Percentiles rank a stretch among this genome's conserved stretches.
Evolutionary conservation across 2,888 invertebrate genomes (phyloP).

Genomic region (Gandaritis pyraliata): DNA sequence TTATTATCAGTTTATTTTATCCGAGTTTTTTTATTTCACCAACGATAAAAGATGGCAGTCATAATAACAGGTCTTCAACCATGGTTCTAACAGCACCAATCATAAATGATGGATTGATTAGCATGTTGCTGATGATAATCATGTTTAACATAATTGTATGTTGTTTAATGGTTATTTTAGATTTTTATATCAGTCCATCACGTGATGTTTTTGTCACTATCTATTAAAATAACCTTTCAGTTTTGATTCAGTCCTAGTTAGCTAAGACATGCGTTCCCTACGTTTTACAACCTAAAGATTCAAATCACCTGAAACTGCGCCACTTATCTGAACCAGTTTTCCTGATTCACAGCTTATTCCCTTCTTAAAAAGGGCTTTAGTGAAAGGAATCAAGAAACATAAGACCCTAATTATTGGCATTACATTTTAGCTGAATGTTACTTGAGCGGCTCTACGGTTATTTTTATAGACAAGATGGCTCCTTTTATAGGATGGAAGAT

Average conservation of each 20-base stretch:
- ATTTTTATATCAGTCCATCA: too few relatives aligned
- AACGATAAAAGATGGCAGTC: background rate
- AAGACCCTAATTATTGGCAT: conserved; percentile 43
- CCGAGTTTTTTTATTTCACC: too few relatives aligned
- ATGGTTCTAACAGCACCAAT: conserved; percentile 19
- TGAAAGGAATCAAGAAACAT: conserved; percentile 37
- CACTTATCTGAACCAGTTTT: conserved; percentile 20
- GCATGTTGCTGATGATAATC: conserved; percentile 22
- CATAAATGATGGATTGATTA: conserved; percentile 26
- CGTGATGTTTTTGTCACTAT: too few relatives aligned
- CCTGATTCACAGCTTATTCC: conserved; percentile 21
- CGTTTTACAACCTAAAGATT: too few relatives aligned
- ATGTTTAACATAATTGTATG: conserved; percentile 17
- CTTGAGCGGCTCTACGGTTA: conserved; percentile 42
- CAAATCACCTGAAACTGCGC: conserved; percentile 12
- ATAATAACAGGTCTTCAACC: conserved; percentile 26
- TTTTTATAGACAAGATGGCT: conserved; percentile 43
- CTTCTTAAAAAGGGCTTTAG: conserved; percentile 15
- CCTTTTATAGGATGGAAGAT: conserved; percentile 33
- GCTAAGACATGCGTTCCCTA: too few relatives aligned
- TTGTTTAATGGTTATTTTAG: background rate
- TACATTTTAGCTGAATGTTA: conserved; percentile 42
- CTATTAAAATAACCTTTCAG: too few relatives aligned
- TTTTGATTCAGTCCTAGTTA: too few relatives aligned
- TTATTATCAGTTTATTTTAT: too few relatives aligned